Evolutionary conservation across 2,797 vertebrate genomes (phyloP), one percentile per base, ranked within the genome.

Genomic region (Antennarius maculatus): DNA sequence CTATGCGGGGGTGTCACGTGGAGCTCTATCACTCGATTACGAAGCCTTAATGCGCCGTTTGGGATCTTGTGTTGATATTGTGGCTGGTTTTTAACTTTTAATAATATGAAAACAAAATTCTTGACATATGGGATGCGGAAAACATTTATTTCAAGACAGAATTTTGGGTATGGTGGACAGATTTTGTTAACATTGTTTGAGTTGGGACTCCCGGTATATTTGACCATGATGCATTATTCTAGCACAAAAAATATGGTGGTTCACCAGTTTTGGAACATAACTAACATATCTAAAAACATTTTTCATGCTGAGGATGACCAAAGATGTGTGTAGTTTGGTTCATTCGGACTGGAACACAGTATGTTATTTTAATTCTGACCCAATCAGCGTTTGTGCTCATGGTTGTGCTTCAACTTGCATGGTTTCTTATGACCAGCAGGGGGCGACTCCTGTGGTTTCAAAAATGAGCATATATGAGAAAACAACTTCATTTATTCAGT

Each of bases 1-100:
- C 18, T 23, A 43, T 23, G 50, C n/a, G 63, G 58, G 39, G 57
- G 65, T 31, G 46, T 55, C 50, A 23, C 23, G 45, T 2, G 9
- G 66, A 6, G 64, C 66, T 72, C 66, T 51, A 69, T 82, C 52
- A 77, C 59, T 60, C 42, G 10, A 59, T 77, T 65, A 69, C 45
- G 49, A 9, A 18, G 42, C 43, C 74, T 37, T 51, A 71, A 61
- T 63, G 62, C 54, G 49, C 47, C 56, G 43, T 58, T 55, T 52
- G 62, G 57, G 31, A 57, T 46, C 18, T 54, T 31, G 57, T 61
- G 47, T 47, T 76, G 66, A 70, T 57, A 49, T 37, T 46, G 50
- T 58, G 65, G 52, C 29, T 54, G 34, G 1, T 39, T 23, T 51
- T 53, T 13, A 7, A 69, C 39, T 52, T 61, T 50, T 37, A 27